These are phyloP conservation scores for Channa maculata DNA, from an alignment of 2,113 vertebrate genomes.

Conservation along the genomic window DNA sequence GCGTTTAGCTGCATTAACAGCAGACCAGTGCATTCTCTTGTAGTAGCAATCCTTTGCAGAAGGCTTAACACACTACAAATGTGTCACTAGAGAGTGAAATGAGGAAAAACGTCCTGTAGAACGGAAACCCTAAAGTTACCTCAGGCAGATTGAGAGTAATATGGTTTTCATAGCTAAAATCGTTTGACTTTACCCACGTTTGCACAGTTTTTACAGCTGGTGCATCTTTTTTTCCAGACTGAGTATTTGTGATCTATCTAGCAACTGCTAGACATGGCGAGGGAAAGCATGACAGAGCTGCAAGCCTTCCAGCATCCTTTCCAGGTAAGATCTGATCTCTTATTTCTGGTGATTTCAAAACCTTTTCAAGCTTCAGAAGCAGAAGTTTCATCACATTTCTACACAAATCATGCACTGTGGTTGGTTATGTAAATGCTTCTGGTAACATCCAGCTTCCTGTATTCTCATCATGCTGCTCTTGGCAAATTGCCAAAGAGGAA, in stretches of 20 bases:
- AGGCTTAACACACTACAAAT: no score
- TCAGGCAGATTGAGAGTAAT: neutral
- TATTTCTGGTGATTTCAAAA: slow-evolving; percentile 5
- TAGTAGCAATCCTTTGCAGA: no score
- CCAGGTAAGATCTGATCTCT: slow-evolving; percentile 68
- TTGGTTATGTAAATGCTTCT: slow-evolving; percentile 42
- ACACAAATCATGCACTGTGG: slow-evolving; percentile 48
- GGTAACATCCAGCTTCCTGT: slow-evolving; percentile 61
- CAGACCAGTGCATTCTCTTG: no score
- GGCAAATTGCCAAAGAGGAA: slow-evolving; percentile 36
- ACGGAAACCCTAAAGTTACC: neutral
- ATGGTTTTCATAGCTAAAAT: neutral
- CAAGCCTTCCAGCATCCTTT: slow-evolving; percentile 68
- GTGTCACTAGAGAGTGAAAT: neutral
- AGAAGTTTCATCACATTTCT: slow-evolving; percentile 30
- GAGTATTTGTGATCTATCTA: slow-evolving; percentile 24
- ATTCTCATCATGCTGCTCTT: slow-evolving; percentile 22
- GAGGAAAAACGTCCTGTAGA: neutral
- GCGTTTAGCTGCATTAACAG: no score
- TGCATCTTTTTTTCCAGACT: slow-evolving; percentile 4
- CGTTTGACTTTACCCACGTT: no score
- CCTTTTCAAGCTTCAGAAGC: neutral
- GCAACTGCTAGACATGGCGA: slow-evolving; percentile 80
- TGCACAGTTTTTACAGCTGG: neutral
- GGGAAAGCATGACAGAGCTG: slow-evolving; percentile 71